Percentiles rank a stretch among this genome's conserved stretches.
phyloP scores from a whole-genome alignment of 1,140 invertebrate species.

The Eriocheir sinensis region DNA sequence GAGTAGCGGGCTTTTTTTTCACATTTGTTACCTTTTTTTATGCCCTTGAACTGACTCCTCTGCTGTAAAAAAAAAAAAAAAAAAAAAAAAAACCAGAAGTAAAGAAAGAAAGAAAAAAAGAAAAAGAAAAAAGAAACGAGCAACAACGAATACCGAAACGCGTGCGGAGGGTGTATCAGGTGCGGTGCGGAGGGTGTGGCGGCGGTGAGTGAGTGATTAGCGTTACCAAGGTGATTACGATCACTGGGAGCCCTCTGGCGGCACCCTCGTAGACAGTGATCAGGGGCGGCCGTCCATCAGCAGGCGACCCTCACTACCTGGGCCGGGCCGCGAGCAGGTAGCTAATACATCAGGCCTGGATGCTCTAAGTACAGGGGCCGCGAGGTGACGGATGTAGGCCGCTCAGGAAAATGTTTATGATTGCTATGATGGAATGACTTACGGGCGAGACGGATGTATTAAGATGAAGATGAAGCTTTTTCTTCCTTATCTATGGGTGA shows the following conservation, averaged over 20 bases:
- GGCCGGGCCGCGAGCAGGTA: not conserved
- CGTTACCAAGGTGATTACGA: slow-evolving; percentile 5
- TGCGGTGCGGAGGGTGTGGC: not conserved
- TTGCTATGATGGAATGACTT: not conserved
- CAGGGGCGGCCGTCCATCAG: not conserved
- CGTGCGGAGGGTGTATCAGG: no score
- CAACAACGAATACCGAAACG: no score
- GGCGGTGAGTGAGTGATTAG: slow-evolving; percentile 11
- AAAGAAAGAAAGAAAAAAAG: no score
- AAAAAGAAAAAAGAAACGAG: no score
- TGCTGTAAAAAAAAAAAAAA: no score
- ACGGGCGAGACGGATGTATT: no score
- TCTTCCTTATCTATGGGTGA: no score
- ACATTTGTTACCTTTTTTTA: no score
- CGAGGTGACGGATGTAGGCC: not conserved
- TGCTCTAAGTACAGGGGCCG: not conserved
- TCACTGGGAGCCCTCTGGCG: not conserved
- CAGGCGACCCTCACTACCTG: not conserved
- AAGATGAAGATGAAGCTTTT: no score
- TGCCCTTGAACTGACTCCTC: no score
- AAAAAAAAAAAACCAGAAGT: no score
- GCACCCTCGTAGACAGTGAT: not conserved
- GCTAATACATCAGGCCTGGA: not conserved
- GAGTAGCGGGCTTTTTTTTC: no score
- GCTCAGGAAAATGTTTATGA: not conserved